Percentiles rank a stretch among this genome's conserved stretches.
These are phyloP conservation scores for Rhinogobius similis DNA, from an alignment of 2,113 vertebrate genomes.

Conservation along the genomic window DNA sequence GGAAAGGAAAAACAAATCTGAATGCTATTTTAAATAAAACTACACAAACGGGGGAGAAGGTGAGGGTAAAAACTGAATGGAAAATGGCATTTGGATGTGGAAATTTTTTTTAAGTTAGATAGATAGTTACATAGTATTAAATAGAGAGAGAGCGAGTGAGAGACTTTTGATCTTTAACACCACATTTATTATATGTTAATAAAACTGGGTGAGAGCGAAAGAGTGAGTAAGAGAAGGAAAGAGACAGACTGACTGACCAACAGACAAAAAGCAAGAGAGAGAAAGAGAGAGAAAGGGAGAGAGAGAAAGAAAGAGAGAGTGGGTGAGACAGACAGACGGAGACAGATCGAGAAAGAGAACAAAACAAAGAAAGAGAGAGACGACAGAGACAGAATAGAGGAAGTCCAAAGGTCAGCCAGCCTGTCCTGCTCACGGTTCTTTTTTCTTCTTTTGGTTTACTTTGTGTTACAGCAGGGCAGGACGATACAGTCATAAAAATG, in stretches of 20 bases:
- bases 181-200: too few species aligned
- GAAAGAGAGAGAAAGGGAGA: constrained; percentile 63
- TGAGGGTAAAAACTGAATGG: background rate
- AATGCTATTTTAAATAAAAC: constrained; percentile 64
- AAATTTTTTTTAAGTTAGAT: background rate
- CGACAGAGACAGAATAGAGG: constrained; percentile 43
- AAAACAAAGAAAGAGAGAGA: constrained; percentile 72
- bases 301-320: constrained; percentile 60
- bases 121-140: background rate
- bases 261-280: too few species aligned
- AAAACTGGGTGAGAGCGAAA: constrained; percentile 35
- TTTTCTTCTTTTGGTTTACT: too few species aligned
- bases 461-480: too few species aligned
- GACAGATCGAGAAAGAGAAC: too few species aligned
- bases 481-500: too few species aligned
- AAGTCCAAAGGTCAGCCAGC: background rate
- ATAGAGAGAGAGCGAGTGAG: background rate
- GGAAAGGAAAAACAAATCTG: constrained; percentile 63
- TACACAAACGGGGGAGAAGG: constrained; percentile 11
- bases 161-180: too few species aligned
- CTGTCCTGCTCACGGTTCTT: too few species aligned
- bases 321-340: too few species aligned
- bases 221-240: constrained; percentile 68
- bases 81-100: constrained; percentile 17
- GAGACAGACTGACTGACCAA: too few species aligned